Conservation (phyloP, 2,888 invertebrate genomes). For the Sarcophaga carnaria region DNA sequence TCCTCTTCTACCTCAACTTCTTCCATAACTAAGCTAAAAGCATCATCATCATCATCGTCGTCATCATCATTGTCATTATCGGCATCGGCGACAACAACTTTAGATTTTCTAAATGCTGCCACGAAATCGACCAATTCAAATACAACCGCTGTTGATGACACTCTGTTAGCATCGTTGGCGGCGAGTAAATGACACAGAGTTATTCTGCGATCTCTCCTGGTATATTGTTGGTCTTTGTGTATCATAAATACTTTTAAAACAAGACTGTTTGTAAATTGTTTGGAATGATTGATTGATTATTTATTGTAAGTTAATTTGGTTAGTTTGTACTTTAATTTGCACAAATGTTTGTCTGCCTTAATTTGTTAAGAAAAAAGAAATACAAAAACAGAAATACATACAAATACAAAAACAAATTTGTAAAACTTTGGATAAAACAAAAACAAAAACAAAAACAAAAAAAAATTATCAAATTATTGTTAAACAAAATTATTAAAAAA, state of each 20-base stretch:
- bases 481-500: conserved; percentile 15
- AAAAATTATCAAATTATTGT: conserved; percentile 33
- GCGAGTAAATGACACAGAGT: conserved; percentile 61
- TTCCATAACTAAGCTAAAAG: conserved; percentile 19
- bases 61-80: conserved; percentile 26
- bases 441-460: not conserved
- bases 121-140: conserved; percentile 43
- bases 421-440: conserved; percentile 48
- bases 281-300: conserved; percentile 55
- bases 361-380: conserved; percentile 58
- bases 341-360: conserved; percentile 60
- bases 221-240: conserved; percentile 35
- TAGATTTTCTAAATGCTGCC: conserved; percentile 38
- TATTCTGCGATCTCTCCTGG: not conserved
- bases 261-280: conserved; percentile 31
- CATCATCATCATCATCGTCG: conserved; percentile 19
- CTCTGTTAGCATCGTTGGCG: conserved; percentile 32
- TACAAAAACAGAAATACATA: not conserved
- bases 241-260: conserved; percentile 48
- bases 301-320: conserved; percentile 52
- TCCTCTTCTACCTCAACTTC: not conserved
- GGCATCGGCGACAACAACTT: conserved; percentile 24
- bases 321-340: conserved; percentile 52
- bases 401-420: conserved; percentile 14
- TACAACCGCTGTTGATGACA: conserved; percentile 47